Evolutionary conservation across 2,797 vertebrate genomes (phyloP), one percentile per base, ranked within the genome.

Genomic region (Nothura maculosa): DNA sequence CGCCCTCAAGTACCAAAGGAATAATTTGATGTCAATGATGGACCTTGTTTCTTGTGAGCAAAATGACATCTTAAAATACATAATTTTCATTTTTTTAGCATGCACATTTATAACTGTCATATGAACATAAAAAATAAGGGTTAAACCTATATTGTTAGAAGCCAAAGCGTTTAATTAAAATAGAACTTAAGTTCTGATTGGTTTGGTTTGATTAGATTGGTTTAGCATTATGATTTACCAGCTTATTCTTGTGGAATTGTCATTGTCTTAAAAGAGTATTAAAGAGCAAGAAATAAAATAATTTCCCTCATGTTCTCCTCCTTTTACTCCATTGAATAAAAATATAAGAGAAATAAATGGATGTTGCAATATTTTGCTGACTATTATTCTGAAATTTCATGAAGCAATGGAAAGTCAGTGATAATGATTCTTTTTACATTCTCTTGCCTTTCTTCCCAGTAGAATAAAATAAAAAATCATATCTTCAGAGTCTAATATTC

Each of bases 341-440:
- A 87, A 80, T n/a, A 8, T 45, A 74, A 88, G 21, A 47, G 28
- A 77, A 90, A 75, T 27, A 89, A 78, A 58, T 61, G 54, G 4
- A 1, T 85, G 22, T 91, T 81, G n/a, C 16, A 72, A 21, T 74
- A 85, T 69, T 13, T 69, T 73, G 1, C 18, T 85, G 66, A 61
- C n/a, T 81, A 34, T 55, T 81, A 62, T 63, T 90, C 60, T 72
- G 62, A 78, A 92, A 75, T 85, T 84, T 77, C 64, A 62, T 72
- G 27, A 81, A 72, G 54, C 89, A 89, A 70, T 62, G 13, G 16
- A 81, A 43, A 87, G 15, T n/a, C 55, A 86, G 22, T 47, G 25
- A 40, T 82, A 87, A 82, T 57, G 10, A 83, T 90, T 80, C 36
- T 81, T 82, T 70, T 92, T 61, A 57, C 20, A 85, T 85, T 54